Evolutionary conservation across 2,113 vertebrate species (phyloP).

Genomic region (Pontoporia blainvillei): DNA sequence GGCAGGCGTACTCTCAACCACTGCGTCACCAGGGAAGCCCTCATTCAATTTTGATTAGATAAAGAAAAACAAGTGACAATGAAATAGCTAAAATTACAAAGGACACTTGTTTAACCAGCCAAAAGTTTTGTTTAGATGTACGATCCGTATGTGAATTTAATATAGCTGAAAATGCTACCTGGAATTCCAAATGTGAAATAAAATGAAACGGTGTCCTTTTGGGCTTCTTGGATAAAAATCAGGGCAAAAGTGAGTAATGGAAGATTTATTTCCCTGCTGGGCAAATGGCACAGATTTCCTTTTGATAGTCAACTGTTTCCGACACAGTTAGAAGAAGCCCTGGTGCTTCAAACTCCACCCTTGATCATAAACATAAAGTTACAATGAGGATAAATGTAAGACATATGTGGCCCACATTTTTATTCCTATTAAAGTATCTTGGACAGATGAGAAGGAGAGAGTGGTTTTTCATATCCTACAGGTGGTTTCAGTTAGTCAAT

Average conservation of each 20-base stretch:
- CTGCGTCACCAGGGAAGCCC: too few relatives aligned
- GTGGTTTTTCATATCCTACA: background rate
- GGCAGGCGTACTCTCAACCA: too few relatives aligned
- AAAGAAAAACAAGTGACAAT: slow-evolving; percentile 10
- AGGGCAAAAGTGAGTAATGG: slow-evolving; percentile 6
- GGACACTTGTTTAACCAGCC: background rate
- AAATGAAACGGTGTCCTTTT: slow-evolving; percentile 40
- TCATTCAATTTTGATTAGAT: background rate
- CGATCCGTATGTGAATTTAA: slow-evolving; percentile 20
- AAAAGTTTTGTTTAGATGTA: background rate
- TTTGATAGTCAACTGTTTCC: slow-evolving; percentile 59
- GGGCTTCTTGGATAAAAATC: background rate
- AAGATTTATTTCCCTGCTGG: slow-evolving; percentile 68
- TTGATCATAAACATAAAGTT: slow-evolving; percentile 23
- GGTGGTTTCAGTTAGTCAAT: slow-evolving; percentile 62
- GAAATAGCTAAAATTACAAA: background rate
- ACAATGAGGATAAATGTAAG: background rate
- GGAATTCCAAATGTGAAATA: slow-evolving; percentile 35
- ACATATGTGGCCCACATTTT: slow-evolving; percentile 71
- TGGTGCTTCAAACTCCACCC: background rate
- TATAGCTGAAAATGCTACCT: slow-evolving; percentile 32
- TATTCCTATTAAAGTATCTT: slow-evolving; percentile 22
- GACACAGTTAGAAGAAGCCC: slow-evolving; percentile 10
- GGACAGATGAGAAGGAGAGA: slow-evolving; percentile 35
- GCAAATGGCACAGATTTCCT: slow-evolving; percentile 49